phyloP scores from a whole-genome alignment of 2,888 invertebrate species.

The Empis livida region DNA sequence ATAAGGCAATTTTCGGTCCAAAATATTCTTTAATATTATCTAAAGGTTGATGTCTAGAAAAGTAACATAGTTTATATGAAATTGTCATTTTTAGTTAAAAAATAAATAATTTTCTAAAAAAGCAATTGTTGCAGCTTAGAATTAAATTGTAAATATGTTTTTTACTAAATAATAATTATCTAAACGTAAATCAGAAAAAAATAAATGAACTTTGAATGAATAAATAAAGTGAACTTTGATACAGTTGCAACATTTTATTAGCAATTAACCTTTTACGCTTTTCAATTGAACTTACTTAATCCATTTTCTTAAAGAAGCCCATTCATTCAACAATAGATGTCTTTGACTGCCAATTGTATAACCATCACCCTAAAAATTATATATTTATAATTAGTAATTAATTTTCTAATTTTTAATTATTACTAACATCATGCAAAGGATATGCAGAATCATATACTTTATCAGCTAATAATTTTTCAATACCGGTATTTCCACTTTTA shows the following conservation, averaged over 20 bases:
- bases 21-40: constrained; percentile 67
- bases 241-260: no score
- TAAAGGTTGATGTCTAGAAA: constrained; percentile 46
- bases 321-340: constrained; percentile 49
- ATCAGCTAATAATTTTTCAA: constrained; percentile 51
- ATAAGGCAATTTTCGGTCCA: constrained; percentile 63
- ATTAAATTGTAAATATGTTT: no score
- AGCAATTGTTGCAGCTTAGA: no score
- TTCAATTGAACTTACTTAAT: constrained; percentile 44
- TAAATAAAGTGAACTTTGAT: no score
- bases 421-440: constrained; percentile 61
- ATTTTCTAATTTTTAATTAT: background rate
- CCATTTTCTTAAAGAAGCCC: constrained; percentile 57
- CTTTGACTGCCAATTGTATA: constrained; percentile 36
- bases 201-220: no score
- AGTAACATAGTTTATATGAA: background rate
- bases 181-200: no score
- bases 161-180: no score
- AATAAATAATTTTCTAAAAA: no score
- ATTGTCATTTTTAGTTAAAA: background rate
- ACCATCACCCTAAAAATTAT: constrained; percentile 40
- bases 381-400: background rate
- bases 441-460: constrained; percentile 56
- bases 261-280: no score
- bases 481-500: constrained; percentile 41